Evolutionary conservation across 2,113 vertebrate species (phyloP).

Genomic region (Columba janthina): DNA sequence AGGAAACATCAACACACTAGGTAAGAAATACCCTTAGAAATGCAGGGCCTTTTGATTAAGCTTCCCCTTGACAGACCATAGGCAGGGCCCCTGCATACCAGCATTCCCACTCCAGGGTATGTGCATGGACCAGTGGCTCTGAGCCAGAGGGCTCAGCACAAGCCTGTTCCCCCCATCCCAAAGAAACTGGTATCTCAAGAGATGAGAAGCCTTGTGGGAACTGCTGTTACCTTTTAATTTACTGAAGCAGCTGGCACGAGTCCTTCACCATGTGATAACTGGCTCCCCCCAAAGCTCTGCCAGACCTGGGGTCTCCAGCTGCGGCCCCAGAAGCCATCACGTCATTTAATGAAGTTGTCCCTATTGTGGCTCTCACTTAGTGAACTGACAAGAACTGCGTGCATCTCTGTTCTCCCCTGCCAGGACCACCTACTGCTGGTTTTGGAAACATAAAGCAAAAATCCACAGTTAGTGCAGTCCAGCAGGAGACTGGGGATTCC

Average conservation of each 20-base stretch:
- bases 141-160: background rate
- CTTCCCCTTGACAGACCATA: background rate
- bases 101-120: background rate
- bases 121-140: fast-evolving
- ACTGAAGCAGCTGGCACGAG: background rate
- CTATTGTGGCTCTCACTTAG: background rate
- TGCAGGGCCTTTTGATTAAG: background rate
- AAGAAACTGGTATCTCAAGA: background rate
- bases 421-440: background rate
- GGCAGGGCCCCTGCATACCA: background rate
- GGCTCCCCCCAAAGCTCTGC: background rate
- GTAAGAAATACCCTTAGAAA: background rate
- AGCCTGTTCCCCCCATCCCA: background rate
- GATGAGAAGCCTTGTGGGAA: background rate
- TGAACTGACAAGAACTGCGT: background rate
- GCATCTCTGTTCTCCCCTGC: background rate
- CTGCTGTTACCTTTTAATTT: background rate
- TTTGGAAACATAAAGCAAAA: background rate
- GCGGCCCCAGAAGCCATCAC: background rate
- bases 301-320: background rate
- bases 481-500: background rate
- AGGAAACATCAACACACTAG: background rate
- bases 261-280: background rate
- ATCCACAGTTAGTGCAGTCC: background rate
- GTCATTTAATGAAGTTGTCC: background rate